phyloP scores from a whole-genome alignment of 2,113 vertebrate genomes.

The Daubentonia madagascariensis region DNA sequence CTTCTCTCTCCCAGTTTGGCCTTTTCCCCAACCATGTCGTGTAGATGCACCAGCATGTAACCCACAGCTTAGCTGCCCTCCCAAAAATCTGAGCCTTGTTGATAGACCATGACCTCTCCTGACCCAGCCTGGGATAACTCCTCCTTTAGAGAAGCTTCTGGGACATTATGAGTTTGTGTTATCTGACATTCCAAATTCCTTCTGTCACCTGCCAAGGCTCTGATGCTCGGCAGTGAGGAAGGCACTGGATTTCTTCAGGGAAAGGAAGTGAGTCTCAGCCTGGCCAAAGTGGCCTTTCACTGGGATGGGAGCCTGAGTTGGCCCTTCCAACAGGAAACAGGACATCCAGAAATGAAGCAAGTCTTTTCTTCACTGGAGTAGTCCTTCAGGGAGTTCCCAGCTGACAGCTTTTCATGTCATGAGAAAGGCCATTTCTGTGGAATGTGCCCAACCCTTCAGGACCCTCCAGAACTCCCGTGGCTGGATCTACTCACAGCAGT shows the following conservation, averaged over 20 bases:
- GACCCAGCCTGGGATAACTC: background rate
- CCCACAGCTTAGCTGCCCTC: background rate
- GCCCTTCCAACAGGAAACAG: background rate
- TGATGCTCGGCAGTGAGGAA: background rate
- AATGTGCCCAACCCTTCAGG: slow-evolving; percentile 2
- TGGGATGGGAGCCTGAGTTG: background rate
- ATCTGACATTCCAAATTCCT: background rate
- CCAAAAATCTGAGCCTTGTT: background rate
- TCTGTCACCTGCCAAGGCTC: background rate
- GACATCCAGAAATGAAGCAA: slow-evolving; percentile 25
- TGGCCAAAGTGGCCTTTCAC: background rate
- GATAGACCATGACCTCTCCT: background rate
- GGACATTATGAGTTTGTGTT: background rate
- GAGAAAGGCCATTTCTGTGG: slow-evolving; percentile 56
- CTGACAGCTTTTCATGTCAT: background rate
- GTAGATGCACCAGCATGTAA: background rate
- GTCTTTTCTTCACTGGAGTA: background rate
- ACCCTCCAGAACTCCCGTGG: background rate
- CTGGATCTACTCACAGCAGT: background rate
- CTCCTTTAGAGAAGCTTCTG: background rate
- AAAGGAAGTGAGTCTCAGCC: background rate
- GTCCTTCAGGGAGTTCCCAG: slow-evolving; percentile 23
- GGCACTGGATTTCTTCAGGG: background rate
- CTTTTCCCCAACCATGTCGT: background rate
- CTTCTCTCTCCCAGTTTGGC: background rate